These are phyloP conservation scores for Megalonaias nervosa DNA, from an alignment of 1,140 invertebrate species.

Conservation along the genomic window DNA sequence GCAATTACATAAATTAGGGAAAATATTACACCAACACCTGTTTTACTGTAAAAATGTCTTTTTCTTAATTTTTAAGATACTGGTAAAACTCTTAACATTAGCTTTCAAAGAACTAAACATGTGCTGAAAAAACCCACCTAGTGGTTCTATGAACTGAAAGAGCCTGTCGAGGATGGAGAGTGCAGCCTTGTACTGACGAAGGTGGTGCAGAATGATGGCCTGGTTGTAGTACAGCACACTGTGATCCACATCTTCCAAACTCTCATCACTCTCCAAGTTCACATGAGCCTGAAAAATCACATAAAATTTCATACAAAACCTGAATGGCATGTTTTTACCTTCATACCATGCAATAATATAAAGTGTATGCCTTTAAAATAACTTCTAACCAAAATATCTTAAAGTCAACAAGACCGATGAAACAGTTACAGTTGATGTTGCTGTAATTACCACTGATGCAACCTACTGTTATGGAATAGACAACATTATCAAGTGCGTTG, in stretches of 20 bases:
- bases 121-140: slow-evolving; percentile 73
- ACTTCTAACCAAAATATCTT: too few relatives aligned
- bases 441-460: too few relatives aligned
- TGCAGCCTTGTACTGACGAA: slow-evolving; percentile 83
- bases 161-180: slow-evolving; percentile 82
- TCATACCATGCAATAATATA: too few relatives aligned
- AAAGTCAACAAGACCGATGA: too few relatives aligned
- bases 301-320: background rate
- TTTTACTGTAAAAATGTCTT: too few relatives aligned
- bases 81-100: background rate
- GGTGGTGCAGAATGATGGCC: slow-evolving; percentile 86
- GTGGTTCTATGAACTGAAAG: slow-evolving; percentile 82
- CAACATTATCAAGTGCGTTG: too few relatives aligned
- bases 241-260: slow-evolving; percentile 79
- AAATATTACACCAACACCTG: too few relatives aligned
- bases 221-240: slow-evolving; percentile 85
- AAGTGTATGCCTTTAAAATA: too few relatives aligned
- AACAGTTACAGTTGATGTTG: too few relatives aligned
- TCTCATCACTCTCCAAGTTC: slow-evolving; percentile 74
- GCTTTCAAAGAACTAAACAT: background rate
- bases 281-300: slow-evolving; percentile 38
- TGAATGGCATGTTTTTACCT: background rate
- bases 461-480: too few relatives aligned
- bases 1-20: too few relatives aligned
- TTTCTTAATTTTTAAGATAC: too few relatives aligned